These are phyloP conservation scores for Porites rus DNA, from an alignment of 92 coral and sea anemone genomes.

Conservation along the genomic window DNA sequence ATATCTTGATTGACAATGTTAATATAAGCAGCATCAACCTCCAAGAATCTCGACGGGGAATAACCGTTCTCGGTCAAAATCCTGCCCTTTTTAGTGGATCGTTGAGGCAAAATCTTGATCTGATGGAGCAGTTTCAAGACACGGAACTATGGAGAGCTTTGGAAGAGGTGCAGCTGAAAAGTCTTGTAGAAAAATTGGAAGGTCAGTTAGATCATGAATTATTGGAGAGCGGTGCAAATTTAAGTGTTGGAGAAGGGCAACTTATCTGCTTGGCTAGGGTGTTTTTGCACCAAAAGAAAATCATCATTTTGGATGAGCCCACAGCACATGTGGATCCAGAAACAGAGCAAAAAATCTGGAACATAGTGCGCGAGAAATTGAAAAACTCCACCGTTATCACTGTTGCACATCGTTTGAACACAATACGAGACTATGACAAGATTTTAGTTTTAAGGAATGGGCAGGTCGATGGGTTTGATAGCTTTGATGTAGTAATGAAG, in stretches of 20 bases:
- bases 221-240: slow-evolving; percentile 74
- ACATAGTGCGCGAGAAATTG: slow-evolving; percentile 34
- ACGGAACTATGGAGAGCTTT: slow-evolving; percentile 75
- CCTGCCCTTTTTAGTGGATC: slow-evolving; percentile 80
- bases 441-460: slow-evolving; percentile 24
- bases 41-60: slow-evolving; percentile 76
- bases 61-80: slow-evolving; percentile 75
- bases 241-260: slow-evolving; percentile 82
- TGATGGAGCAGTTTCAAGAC: slow-evolving; percentile 64
- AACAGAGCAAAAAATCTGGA: slow-evolving; percentile 62
- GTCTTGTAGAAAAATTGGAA: slow-evolving; percentile 52
- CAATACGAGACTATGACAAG: slow-evolving; percentile 23
- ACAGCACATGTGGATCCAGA: slow-evolving; percentile 86
- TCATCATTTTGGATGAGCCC: slow-evolving; percentile 82
- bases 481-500: too few relatives aligned
- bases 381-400: slow-evolving; percentile 27
- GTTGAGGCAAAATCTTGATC: slow-evolving; percentile 74
- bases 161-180: slow-evolving; percentile 77
- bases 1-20: too few relatives aligned
- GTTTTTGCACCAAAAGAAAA: slow-evolving; percentile 73
- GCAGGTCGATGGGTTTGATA: background rate
- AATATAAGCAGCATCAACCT: slow-evolving; percentile 32
- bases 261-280: slow-evolving; percentile 80
- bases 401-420: slow-evolving; percentile 31
- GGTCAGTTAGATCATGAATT: slow-evolving; percentile 65